These are phyloP conservation scores for Drosophila ustulata DNA, from an alignment of 2,888 invertebrate species.

Conservation along the genomic window DNA sequence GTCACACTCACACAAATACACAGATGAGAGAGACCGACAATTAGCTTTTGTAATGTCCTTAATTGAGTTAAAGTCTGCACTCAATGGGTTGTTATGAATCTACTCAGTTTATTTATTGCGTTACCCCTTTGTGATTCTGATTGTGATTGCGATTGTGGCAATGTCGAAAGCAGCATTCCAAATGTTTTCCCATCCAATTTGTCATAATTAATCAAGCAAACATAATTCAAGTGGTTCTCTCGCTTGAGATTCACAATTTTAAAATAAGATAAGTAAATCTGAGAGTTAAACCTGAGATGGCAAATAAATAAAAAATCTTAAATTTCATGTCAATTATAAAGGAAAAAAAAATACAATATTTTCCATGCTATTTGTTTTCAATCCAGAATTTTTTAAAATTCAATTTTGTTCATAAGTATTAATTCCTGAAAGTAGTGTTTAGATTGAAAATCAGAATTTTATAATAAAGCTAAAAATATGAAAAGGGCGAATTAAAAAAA, in stretches of 20 bases:
- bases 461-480: too few species aligned
- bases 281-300: too few species aligned
- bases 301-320: background rate
- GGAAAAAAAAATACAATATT: too few species aligned
- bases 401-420: too few species aligned
- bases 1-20: background rate
- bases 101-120: conserved; percentile 27
- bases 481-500: too few species aligned
- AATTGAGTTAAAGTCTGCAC: conserved; percentile 53
- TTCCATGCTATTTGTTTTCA: too few species aligned
- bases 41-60: conserved; percentile 34
- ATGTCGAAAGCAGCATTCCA: conserved; percentile 42
- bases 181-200: conserved; percentile 37
- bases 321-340: background rate
- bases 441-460: too few species aligned
- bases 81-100: conserved; percentile 45
- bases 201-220: conserved; percentile 46
- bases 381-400: too few species aligned
- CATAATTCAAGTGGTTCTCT: conserved; percentile 26
- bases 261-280: background rate
- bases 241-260: background rate
- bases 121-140: conserved; percentile 34
- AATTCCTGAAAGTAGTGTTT: too few species aligned
- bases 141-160: conserved; percentile 11
- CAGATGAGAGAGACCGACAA: conserved; percentile 25